Evolutionary conservation across 2,113 vertebrate genomes (phyloP).

Genomic region (Psammodynastes pulverulentus): DNA sequence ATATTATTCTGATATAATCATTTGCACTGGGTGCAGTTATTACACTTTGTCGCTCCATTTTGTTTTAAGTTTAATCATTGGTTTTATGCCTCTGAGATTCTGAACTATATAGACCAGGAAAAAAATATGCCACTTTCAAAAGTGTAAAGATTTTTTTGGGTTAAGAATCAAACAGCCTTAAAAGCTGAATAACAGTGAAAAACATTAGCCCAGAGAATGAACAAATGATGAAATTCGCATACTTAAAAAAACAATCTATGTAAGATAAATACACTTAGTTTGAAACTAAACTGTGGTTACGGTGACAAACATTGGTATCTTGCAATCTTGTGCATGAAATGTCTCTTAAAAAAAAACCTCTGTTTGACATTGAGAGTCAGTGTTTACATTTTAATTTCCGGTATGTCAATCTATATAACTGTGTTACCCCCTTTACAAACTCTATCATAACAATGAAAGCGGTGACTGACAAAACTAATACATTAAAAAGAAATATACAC

Average conservation of each 20-base stretch:
- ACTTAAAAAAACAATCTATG: background rate
- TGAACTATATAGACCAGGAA: background rate
- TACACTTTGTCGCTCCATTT: background rate
- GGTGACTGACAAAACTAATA: conserved; percentile 61
- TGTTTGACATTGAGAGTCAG: background rate
- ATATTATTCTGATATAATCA: background rate
- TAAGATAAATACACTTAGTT: background rate
- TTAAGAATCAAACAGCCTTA: background rate
- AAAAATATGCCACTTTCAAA: background rate
- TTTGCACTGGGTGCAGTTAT: background rate
- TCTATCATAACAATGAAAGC: conserved; percentile 36
- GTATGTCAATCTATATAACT: conserved; percentile 5
- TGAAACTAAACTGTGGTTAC: background rate
- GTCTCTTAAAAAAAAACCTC: background rate
- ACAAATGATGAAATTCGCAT: background rate
- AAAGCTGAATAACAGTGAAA: background rate
- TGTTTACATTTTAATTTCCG: background rate
- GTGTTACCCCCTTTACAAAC: conserved; percentile 29
- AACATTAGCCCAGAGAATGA: background rate
- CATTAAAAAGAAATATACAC: conserved; percentile 60
- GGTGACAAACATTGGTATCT: background rate
- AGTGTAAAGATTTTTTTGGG: background rate
- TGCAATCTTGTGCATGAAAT: background rate
- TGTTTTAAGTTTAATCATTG: background rate
- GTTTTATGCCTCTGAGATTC: background rate